Percentiles rank a stretch among this genome's conserved stretches.
Conservation (phyloP, 2,113 vertebrate species). For the Prinia subflava region DNA sequence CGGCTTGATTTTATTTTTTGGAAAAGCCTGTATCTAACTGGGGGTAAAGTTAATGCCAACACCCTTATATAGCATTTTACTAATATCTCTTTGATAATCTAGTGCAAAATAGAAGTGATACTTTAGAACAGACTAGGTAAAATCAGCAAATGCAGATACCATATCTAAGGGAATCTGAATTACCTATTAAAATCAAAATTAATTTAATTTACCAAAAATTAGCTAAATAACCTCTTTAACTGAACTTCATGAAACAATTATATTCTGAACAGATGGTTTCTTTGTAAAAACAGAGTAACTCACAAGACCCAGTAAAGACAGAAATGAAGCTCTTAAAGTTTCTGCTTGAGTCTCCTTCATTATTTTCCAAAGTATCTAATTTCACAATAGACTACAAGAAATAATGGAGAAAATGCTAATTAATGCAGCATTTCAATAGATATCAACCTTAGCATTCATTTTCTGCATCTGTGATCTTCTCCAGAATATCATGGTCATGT, state of each 20-base stretch:
- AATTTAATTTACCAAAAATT: conserved; percentile 17
- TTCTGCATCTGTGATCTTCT: conserved; percentile 56
- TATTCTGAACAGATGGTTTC: conserved; percentile 44
- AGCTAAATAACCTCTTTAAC: conserved; percentile 33
- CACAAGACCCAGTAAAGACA: background rate
- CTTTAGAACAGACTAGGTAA: conserved; percentile 54
- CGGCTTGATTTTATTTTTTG: conserved; percentile 52
- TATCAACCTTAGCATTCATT: conserved; percentile 32
- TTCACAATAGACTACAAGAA: conserved; percentile 37
- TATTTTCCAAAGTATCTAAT: conserved; percentile 57
- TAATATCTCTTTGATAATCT: conserved; percentile 64
- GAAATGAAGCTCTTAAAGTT: conserved; percentile 33
- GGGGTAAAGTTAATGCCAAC: conserved; percentile 55
- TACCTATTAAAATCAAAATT: conserved; percentile 42
- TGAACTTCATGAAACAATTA: conserved; percentile 28
- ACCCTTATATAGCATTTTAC: conserved; percentile 61
- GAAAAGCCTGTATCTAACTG: conserved; percentile 45
- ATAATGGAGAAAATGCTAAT: conserved; percentile 58
- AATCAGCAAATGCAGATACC: conserved; percentile 60
- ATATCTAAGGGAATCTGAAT: conserved; percentile 51
- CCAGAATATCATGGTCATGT: conserved; percentile 6
- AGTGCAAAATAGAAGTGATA: conserved; percentile 66
- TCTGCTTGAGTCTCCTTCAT: conserved; percentile 36
- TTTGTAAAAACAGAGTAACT: conserved; percentile 30
- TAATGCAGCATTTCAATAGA: conserved; percentile 31